Evolutionary conservation across 2,797 vertebrate genomes (phyloP), one percentile per base, ranked within the genome.

Genomic region (Yasuhikotakia modesta): DNA sequence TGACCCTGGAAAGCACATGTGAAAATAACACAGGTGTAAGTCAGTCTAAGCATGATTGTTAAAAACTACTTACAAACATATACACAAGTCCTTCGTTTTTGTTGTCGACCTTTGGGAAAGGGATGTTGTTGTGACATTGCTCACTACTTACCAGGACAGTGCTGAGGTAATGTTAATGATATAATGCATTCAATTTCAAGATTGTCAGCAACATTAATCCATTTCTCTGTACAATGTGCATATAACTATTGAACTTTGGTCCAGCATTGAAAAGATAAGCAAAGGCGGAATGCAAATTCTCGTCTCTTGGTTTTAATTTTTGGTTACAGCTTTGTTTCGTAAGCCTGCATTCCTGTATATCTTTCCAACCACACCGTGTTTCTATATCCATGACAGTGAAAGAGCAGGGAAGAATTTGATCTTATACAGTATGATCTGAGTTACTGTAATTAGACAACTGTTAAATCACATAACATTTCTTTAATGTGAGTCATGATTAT

Each of bases 211-310:
- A 95, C 94, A 93, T 95, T 86, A 93, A 95, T 95, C 95, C 94
- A 94, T 95, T 94, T 94, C 92, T 95, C 95, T 98, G 95, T 95
- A 97, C 96, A 97, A 95, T 97, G 96, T 99, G 96, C 96, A 98
- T 95, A 95, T 96, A 96, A 95, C 95, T 95, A 95, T 93, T 95
- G 95, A 96, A 93, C 97, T 99, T 99, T 99, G 97, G 97, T 99
- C 96, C 96, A 97, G 96, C 96, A 89, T 94, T 95, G 91, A 95
- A 93, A 94, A 94, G 94, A 94, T 88, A 91, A 96, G 94, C 90
- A 91, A 96, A 97, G 95, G 95, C 95, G 93, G 80, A 86, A 87
- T 84, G 84, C 77, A 78, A 84, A 87, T 86, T 79, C 87, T 84
- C 86, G 79, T 86, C 70, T 84, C 87, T 91, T 90, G 93, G 87